A percentile compares a stretch with the other conserved stretches of the same genome.
These are phyloP conservation scores for Threskiornis aethiopicus DNA, from an alignment of 2,797 vertebrate species.

Conservation along the genomic window DNA sequence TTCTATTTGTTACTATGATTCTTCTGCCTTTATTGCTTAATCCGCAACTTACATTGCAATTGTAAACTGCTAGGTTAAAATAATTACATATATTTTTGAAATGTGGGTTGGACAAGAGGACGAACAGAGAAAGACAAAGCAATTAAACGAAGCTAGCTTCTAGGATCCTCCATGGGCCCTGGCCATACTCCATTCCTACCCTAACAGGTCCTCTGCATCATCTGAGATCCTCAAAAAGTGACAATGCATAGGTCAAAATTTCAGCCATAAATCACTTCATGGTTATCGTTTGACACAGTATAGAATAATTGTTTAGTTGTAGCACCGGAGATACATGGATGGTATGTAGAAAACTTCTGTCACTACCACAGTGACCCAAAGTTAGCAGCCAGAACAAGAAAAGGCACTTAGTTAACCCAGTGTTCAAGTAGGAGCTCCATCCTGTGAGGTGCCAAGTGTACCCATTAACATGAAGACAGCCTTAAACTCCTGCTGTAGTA, in stretches of 20 bases:
- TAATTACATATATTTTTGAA: neutral
- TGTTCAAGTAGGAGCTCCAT: neutral
- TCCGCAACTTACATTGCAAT: fast-evolving
- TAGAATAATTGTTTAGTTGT: neutral
- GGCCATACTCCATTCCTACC: neutral
- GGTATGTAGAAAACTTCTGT: neutral
- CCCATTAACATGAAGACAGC: neutral
- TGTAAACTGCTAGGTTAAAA: neutral
- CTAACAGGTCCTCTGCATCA: neutral
- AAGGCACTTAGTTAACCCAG: neutral
- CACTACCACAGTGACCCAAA: neutral
- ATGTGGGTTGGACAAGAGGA: neutral
- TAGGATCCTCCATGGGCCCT: neutral
- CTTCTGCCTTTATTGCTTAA: neutral
- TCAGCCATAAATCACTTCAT: neutral
- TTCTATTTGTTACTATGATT: neutral
- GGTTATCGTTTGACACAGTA: neutral
- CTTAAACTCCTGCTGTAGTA: neutral
- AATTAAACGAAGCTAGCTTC: neutral
- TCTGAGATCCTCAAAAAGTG: neutral
- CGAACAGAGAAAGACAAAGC: neutral
- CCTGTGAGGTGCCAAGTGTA: neutral
- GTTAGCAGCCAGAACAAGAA: neutral
- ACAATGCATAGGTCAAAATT: neutral
- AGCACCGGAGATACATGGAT: neutral